Percentiles rank a stretch among this genome's conserved stretches.
Conservation (phyloP, 2,113 vertebrate species). For the Rousettus leschenaultii region DNA sequence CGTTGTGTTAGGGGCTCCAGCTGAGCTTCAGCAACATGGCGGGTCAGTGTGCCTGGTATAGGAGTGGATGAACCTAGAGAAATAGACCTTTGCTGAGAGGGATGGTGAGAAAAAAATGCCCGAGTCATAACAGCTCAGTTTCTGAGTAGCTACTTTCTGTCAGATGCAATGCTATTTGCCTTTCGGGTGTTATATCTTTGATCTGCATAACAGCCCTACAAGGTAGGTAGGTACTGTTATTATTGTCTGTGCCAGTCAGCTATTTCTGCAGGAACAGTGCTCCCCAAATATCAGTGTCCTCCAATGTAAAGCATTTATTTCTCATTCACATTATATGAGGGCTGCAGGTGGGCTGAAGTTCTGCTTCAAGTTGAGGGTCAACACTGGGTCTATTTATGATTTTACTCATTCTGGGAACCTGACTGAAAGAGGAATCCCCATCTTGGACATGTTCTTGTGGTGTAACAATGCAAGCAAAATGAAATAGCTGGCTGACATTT, state of each 20-base stretch:
- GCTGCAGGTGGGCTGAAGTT: not conserved
- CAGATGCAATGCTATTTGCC: not conserved
- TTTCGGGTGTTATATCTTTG: not conserved
- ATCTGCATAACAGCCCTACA: not conserved
- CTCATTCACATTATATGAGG: not conserved
- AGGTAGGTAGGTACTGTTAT: not conserved
- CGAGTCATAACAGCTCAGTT: not conserved
- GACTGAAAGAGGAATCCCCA: not conserved
- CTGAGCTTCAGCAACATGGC: not conserved
- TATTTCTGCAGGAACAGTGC: not conserved
- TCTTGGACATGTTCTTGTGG: not conserved
- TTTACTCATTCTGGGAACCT: not conserved
- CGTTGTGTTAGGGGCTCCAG: not conserved
- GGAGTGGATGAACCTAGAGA: not conserved
- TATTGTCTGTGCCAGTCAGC: not conserved
- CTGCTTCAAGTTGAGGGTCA: not conserved
- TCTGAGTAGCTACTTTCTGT: not conserved
- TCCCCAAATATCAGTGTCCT: not conserved
- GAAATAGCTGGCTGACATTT: not conserved
- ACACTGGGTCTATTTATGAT: not conserved
- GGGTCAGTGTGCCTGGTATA: not conserved
- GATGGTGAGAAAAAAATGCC: not conserved
- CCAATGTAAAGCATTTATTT: not conserved
- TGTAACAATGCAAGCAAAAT: not conserved
- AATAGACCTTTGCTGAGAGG: not conserved